Base-by-base conservation (phyloP, 1,140 invertebrate species). In the Hestina assimilis region DNA sequence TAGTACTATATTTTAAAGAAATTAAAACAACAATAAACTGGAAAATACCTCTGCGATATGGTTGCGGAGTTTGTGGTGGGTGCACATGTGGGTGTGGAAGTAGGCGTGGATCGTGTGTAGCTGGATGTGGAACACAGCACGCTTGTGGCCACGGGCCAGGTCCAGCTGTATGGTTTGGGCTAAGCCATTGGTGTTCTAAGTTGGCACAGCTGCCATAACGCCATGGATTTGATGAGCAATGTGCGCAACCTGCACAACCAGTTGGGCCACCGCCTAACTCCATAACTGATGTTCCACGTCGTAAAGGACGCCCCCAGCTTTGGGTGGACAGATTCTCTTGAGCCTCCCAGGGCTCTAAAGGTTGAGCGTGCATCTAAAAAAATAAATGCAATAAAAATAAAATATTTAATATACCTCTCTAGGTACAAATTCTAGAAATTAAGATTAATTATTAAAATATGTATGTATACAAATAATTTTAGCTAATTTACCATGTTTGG, bases 121-220 rank as follows among this genome's bases (percentile, higher is more conserved):
- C 35, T 5, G 59, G 45, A 19, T 82, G 87, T 35, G 87, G 84
- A 1, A 75, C 68, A 55, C 89, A 90, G 75, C 90, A 90, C 15
- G 85, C 72, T n/a, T 75, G 72, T 28, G 79, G 80, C 75, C 91
- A 91, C 4, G 47, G 31, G 7, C 9, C 20, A 11, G 15, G 5
- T 15, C 47, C 31, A 17, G 47, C 31, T 26, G 3, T 17, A 3
- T 57, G 52, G 35, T 66, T 75, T 75, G 81, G 60, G 9, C 60
- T 78, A 58, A 61, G 76, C 64, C 75, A 83, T 15, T 89, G 72
- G 62, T 92, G 79, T 54, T 94, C 93, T 12, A 94, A 82, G 46
- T 92, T 93, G 59, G 93, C 89, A 64, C 93, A 93, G 53, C 92
- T 93, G 28, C 91, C 90, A 63, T 88, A 93, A 68, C 92, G 91